These are phyloP conservation scores for Arge pagana DNA, from an alignment of 2,888 invertebrate genomes.

Conservation along the genomic window DNA sequence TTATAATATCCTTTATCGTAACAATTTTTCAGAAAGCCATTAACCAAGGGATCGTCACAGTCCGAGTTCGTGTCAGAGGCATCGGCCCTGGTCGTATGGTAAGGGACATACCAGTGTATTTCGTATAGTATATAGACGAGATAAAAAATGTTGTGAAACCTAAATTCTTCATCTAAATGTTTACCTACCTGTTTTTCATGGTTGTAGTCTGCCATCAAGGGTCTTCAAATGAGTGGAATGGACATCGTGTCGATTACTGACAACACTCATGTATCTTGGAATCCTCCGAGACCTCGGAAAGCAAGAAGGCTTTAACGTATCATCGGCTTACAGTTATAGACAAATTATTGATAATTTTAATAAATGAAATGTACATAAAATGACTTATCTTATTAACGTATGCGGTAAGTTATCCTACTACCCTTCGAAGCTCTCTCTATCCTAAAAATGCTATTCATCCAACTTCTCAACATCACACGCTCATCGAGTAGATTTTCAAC, in stretches of 20 bases:
- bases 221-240: slow-evolving; percentile 88
- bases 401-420: slow-evolving; percentile 23
- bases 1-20: slow-evolving; percentile 2
- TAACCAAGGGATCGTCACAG: slow-evolving; percentile 73
- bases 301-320: slow-evolving; percentile 73
- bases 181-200: slow-evolving; percentile 20
- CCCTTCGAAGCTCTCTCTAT: too few relatives aligned
- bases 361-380: slow-evolving; percentile 20
- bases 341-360: slow-evolving; percentile 1
- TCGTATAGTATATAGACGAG: slow-evolving; percentile 7
- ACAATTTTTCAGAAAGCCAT: slow-evolving; percentile 68
- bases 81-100: slow-evolving; percentile 92
- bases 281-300: slow-evolving; percentile 82
- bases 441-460: too few relatives aligned
- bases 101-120: slow-evolving; percentile 53
- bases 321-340: background rate
- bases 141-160: background rate
- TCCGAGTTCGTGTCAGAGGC: slow-evolving; percentile 80
- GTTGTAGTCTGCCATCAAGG: slow-evolving; percentile 88
- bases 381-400: background rate
- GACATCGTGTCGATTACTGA: slow-evolving; percentile 94
- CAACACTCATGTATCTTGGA: slow-evolving; percentile 81
- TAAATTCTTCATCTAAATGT: background rate
- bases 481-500: too few relatives aligned
- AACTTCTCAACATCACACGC: too few relatives aligned